Evolutionary conservation across 2,113 vertebrate species (phyloP), one percentile per base, ranked within the genome.

Genomic region (Cygnus atratus): DNA sequence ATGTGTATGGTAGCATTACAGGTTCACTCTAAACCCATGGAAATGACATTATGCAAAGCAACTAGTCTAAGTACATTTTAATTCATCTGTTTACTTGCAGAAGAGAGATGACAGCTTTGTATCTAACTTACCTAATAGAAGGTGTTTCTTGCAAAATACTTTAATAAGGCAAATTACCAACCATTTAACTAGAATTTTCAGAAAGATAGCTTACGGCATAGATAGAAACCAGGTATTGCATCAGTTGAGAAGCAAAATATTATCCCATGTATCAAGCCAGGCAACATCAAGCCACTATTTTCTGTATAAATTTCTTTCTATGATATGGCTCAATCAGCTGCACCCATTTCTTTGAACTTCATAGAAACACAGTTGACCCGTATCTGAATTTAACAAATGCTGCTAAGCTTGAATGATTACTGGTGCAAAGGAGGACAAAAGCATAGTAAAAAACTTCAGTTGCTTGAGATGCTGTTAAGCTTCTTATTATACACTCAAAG

Each of bases 361-460:
- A 52, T 63, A 2, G 7, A 90, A 91, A 92, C 75, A 62, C 54
- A 71, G 85, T 84, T 95, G 82, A 89, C 74, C 77, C 86, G 68
- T 81, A 65, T 91, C 84, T 79, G 65, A 72, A 92, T 87, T 91
- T 78, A 90, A 59, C 63, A 81, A 93, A 70, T 62, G 31, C 71
- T 89, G 79, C 74, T 82, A 92, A 82, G 85, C 68, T 66, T 91
- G 92, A 91, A 88, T 85, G 84, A 79, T 93, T 95, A 70, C 57
- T 70, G 41, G 80, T 93, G 62, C 65, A 94, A 95, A 95, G 20
- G 59, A 93, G 88, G 76, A 84, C 72, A 90, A 80, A 95, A 80
- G 50, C 68, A 15, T 79, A 68, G 71, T 84, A 72, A 75, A 91
- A 92, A 91, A 90, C 92, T 96, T 62, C 48, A 57, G 41, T 91